Percentiles rank a stretch among this genome's conserved stretches.
Conservation (phyloP, 2,888 invertebrate species). For the Bombyx huttoni region DNA sequence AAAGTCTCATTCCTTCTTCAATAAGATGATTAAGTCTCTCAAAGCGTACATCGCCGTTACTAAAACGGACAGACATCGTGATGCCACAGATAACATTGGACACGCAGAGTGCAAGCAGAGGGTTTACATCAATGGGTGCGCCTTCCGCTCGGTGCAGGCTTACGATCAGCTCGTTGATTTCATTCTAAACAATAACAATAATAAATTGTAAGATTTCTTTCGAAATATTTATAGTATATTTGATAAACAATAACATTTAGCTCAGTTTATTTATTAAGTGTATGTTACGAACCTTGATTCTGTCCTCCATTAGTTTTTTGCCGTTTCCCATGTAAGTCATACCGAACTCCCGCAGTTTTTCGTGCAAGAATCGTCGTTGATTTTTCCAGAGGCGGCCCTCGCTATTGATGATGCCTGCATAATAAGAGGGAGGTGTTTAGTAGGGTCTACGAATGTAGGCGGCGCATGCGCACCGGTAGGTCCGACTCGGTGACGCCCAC, state of each 20-base stretch:
- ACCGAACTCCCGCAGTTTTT: conserved; percentile 87
- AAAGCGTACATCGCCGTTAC: conserved; percentile 83
- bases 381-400: conserved; percentile 92
- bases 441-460: conserved; percentile 36
- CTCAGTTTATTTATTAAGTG: too few species aligned
- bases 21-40: conserved; percentile 86
- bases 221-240: too few species aligned
- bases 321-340: conserved; percentile 89
- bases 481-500: conserved; percentile 33
- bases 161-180: conserved; percentile 82
- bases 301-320: conserved; percentile 85
- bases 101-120: conserved; percentile 83
- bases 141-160: conserved; percentile 76
- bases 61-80: conserved; percentile 90
- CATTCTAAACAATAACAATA: conserved; percentile 63
- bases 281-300: conserved; percentile 80
- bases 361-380: conserved; percentile 89
- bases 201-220: conserved; percentile 1
- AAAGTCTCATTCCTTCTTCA: conserved; percentile 91
- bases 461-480: conserved; percentile 34
- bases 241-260: too few species aligned
- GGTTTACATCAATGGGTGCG: conserved; percentile 81
- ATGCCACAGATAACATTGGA: conserved; percentile 93
- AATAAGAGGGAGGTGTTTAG: conserved; percentile 33
- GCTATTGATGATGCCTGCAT: conserved; percentile 89